These are phyloP conservation scores for Rattus rattus DNA, from an alignment of 2,113 vertebrate species.

Conservation along the genomic window DNA sequence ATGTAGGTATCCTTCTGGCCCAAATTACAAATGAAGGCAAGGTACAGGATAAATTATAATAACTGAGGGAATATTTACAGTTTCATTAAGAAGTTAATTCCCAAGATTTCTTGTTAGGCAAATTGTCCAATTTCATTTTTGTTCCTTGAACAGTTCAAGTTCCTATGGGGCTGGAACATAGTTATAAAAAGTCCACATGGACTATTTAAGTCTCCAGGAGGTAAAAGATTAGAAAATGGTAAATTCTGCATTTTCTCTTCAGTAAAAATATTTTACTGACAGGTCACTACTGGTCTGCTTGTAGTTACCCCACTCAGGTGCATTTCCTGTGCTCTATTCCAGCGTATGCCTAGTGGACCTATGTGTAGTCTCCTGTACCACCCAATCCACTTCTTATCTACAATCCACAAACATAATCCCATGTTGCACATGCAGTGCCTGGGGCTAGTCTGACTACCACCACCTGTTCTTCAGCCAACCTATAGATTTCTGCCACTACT, in stretches of 20 bases:
- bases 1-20: not conserved
- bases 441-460: not conserved
- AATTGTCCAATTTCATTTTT: constrained; percentile 50
- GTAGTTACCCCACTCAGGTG: not conserved
- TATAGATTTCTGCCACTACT: not conserved
- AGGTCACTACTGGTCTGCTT: not conserved
- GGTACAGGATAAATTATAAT: not conserved
- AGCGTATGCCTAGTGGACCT: too few species aligned
- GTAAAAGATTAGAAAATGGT: not conserved
- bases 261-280: not conserved
- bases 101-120: constrained; percentile 71
- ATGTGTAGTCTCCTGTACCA: not conserved
- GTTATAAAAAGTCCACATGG: not conserved
- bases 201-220: not conserved
- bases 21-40: not conserved
- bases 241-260: not conserved
- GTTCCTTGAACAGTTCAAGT: constrained; percentile 33
- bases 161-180: not conserved
- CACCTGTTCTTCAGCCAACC: not conserved
- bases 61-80: constrained; percentile 58
- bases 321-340: not conserved
- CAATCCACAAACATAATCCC: not conserved
- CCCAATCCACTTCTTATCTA: not conserved
- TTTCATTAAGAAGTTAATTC: constrained; percentile 48
- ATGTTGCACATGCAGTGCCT: not conserved